These are phyloP conservation scores for Epistrophe grossulariae DNA, from an alignment of 2,888 invertebrate species.

Conservation along the genomic window DNA sequence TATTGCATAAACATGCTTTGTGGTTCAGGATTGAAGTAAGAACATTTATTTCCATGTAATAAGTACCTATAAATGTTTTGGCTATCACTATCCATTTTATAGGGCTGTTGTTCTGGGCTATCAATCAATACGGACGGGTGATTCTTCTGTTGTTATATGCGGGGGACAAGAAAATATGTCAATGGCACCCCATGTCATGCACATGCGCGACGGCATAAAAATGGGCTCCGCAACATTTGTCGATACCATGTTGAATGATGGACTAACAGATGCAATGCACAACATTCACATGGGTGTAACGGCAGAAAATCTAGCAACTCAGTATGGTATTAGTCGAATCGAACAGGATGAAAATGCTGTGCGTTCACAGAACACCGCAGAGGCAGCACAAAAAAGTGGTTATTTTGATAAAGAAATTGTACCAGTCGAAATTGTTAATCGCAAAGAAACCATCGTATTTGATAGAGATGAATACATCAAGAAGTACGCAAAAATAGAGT, in stretches of 20 bases:
- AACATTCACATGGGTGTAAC: constrained; percentile 92
- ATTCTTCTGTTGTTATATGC: constrained; percentile 88
- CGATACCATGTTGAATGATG: constrained; percentile 89
- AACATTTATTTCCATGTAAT: neutral
- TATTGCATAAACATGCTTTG: constrained; percentile 91
- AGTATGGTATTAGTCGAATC: constrained; percentile 87
- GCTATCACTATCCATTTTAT: constrained; percentile 21
- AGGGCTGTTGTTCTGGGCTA: constrained; percentile 88
- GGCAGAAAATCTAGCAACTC: constrained; percentile 90
- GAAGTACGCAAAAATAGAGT: constrained; percentile 86
- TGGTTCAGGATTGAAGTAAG: constrained; percentile 91
- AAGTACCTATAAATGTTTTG: neutral
- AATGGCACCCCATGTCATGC: constrained; percentile 88
- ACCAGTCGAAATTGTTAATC: constrained; percentile 85
- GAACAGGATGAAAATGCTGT: constrained; percentile 90
- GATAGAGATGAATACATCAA: constrained; percentile 89
- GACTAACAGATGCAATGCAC: constrained; percentile 90
- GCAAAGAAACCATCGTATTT: constrained; percentile 84
- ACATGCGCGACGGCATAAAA: constrained; percentile 87
- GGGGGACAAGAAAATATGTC: constrained; percentile 95
- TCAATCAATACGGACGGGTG: constrained; percentile 88
- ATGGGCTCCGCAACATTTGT: constrained; percentile 87
- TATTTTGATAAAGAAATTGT: constrained; percentile 90
- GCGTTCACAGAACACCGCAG: constrained; percentile 88
- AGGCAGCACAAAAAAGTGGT: constrained; percentile 86